phyloP scores from a whole-genome alignment of 2,888 invertebrate species.

The Rhabditoides inermis region DNA sequence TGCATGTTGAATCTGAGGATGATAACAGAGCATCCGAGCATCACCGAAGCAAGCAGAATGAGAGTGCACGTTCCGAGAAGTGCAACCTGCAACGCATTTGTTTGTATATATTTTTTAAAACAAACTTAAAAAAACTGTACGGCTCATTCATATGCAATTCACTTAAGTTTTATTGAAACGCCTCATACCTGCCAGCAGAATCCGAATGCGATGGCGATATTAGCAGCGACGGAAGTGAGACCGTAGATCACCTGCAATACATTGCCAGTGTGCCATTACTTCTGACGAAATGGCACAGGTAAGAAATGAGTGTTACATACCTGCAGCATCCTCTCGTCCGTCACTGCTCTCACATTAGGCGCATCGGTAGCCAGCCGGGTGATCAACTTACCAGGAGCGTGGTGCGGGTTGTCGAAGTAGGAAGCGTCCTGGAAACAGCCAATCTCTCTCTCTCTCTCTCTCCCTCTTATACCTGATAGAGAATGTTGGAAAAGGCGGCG shows the following conservation, averaged over 20 bases:
- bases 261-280: too few relatives aligned
- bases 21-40: constrained; percentile 54
- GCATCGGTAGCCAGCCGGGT: constrained; percentile 24
- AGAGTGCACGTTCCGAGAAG: constrained; percentile 44
- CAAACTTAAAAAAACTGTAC: too few relatives aligned
- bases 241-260: constrained; percentile 54
- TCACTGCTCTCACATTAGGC: constrained; percentile 22
- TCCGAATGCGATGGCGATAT: constrained; percentile 54
- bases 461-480: too few relatives aligned
- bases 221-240: constrained; percentile 51
- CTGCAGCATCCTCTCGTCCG: constrained; percentile 52
- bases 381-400: constrained; percentile 26
- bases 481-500: too few relatives aligned
- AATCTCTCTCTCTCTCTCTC: too few relatives aligned
- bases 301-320: too few relatives aligned
- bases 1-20: constrained; percentile 52
- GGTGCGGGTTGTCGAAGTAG: constrained; percentile 23
- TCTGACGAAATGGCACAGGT: too few relatives aligned
- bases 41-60: constrained; percentile 51
- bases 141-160: too few relatives aligned
- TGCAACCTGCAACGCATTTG: too few relatives aligned
- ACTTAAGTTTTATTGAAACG: too few relatives aligned
- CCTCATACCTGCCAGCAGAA: constrained; percentile 57
- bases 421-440: constrained; percentile 22
- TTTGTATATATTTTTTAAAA: too few relatives aligned